Base-by-base conservation (phyloP, 2,888 invertebrate genomes). In the Spodoptera picta region DNA sequence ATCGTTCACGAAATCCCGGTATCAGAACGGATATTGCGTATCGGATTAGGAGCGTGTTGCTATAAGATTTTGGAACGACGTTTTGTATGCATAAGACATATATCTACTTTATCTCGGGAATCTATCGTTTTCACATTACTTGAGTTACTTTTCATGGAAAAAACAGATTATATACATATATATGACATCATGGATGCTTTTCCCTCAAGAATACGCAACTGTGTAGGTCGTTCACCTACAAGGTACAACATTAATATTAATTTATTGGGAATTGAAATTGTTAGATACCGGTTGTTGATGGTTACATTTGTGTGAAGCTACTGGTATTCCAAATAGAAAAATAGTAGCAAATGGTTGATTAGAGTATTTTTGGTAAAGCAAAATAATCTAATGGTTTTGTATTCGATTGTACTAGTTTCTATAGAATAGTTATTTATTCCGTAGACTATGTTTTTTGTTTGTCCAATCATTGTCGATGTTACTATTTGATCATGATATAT, bases 381-480 rank as follows among this genome's bases (percentile, higher is more conserved):
- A 19, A 19, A 19, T 19, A 19, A 19, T 19, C 19, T 36, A 36
- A 6, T 36, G 36, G 14, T 48, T 72, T 66, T 46, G 41, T 9
- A 11, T 5, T 9, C 19, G 44, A 49, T 10, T 57, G 46, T 69
- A 65, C 36, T 36, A 9, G 36, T 36, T 7, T 45, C 36, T 45
- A 50, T 59, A 60, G 50, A 51, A 58, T 51, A 53, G 41, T 56
- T 75, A 67, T 72, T 62, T 59, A 60, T 66, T 57, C 50, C 47
- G 11, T 59, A 62, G 69, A 71, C 64, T 76, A 64, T 46, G 63
- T 68, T 75, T 73, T 73, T 75, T 75, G 73, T 80, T 77, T 74
- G 73, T 71, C 68, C 66, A 70, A 75, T 79, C 60, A 67, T 60
- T 58, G 66, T 65, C 51, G 55, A 62, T 60, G 60, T 53, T 63